Evolutionary conservation across 2,113 vertebrate genomes (phyloP).

Genomic region (Pachycephala philippinensis): DNA sequence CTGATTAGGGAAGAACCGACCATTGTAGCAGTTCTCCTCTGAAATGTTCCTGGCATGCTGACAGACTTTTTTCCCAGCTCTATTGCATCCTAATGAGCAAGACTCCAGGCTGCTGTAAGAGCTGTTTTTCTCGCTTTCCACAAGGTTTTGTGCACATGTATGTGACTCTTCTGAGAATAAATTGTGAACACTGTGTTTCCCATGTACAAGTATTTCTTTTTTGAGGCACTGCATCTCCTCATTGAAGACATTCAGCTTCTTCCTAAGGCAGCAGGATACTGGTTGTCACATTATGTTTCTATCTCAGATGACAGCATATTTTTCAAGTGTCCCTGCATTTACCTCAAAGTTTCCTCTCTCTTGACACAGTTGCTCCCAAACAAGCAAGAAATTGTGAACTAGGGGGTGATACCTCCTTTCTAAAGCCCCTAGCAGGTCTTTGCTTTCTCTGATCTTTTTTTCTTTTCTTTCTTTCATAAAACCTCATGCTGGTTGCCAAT

Average conservation of each 20-base stretch:
- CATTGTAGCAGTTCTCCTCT: not conserved
- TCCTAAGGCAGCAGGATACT: conserved; percentile 53
- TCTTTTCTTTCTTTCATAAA: not conserved
- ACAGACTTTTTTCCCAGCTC: not conserved
- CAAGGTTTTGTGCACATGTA: conserved; percentile 1
- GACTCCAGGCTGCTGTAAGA: not conserved
- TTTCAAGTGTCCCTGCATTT: conserved; percentile 53
- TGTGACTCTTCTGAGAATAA: conserved; percentile 41
- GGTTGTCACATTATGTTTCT: conserved; percentile 58
- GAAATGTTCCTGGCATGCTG: conserved; percentile 40
- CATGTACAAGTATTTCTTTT: conserved; percentile 25
- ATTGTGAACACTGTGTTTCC: conserved; percentile 18
- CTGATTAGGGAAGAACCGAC: not conserved
- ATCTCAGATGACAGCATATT: conserved; percentile 56
- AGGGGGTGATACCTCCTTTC: not conserved
- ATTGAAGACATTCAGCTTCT: not conserved
- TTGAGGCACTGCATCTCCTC: conserved; percentile 11
- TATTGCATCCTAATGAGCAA: conserved; percentile 34
- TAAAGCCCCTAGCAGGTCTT: not conserved
- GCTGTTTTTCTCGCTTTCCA: not conserved
- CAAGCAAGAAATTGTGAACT: conserved; percentile 4
- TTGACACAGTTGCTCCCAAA: conserved; percentile 39
- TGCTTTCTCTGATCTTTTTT: not conserved
- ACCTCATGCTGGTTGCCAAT: not conserved
- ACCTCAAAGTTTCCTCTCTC: conserved; percentile 31